Conservation (phyloP, 2,113 vertebrate genomes). For the Salvelinus namaycush region DNA sequence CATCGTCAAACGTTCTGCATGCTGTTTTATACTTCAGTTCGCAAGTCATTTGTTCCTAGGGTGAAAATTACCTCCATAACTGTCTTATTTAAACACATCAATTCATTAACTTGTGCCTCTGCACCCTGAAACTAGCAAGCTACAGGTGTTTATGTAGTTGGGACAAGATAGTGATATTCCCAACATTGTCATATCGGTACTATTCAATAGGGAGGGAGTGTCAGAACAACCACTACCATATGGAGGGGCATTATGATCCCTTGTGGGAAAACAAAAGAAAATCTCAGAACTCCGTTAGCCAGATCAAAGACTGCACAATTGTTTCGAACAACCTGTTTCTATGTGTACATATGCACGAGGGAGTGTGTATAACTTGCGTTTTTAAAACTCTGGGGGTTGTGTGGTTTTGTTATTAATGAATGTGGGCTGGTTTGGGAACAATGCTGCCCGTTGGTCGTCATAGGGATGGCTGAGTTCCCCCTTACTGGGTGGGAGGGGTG, state of each 20-base stretch:
- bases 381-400: constrained; percentile 28
- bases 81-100: constrained; percentile 32
- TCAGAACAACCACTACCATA: not conserved
- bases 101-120: constrained; percentile 14
- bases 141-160: constrained; percentile 39
- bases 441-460: constrained; percentile 78
- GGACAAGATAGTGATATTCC: constrained; percentile 17
- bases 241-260: not conserved
- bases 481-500: constrained; percentile 68
- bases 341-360: not conserved
- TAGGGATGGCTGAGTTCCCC: constrained; percentile 73
- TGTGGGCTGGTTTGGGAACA: constrained; percentile 78
- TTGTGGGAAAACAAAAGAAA: constrained; percentile 5
- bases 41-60: constrained; percentile 26
- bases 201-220: not conserved
- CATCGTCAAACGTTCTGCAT: constrained; percentile 31
- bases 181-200: constrained; percentile 34
- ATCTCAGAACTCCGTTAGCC: not conserved
- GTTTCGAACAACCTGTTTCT: constrained; percentile 26
- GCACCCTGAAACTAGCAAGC: constrained; percentile 49
- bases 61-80: constrained; percentile 43
- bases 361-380: constrained; percentile 50
- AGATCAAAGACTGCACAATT: not conserved
- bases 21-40: constrained; percentile 4
- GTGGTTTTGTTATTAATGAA: constrained; percentile 75